Evolutionary conservation across 2,113 vertebrate species (phyloP), one percentile per base, ranked within the genome.

Genomic region (Labrus mixtus): DNA sequence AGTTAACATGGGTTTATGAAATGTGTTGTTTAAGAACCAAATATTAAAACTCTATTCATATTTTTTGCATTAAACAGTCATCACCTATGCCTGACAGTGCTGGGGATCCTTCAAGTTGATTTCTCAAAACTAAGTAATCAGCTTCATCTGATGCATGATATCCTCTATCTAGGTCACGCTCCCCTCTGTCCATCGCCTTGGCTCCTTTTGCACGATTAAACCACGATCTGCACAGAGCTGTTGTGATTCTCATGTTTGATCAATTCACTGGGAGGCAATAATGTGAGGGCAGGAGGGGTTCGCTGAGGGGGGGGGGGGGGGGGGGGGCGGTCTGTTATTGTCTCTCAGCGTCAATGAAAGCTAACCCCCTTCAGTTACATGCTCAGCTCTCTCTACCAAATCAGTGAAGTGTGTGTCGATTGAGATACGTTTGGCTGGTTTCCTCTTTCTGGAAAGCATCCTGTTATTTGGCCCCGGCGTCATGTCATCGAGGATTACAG

Each of bases 401-500:
- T 74, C 43, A 1, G 20, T 58, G 39, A n/a, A 45, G 23, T 33
- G 4, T 61, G 53, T 51, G 45, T 48, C 46, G 5, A 37, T 41
- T 62, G 65, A 58, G 25, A 36, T 46, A 46, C 12, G 15, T 48
- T 48, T 72, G 54, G 22, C 76, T 76, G 63, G 25, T 22, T 74
- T 76, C 43, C 37, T 19, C 7, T 70, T 63, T 71, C 56, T 74
- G 61, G 72, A 70, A 56, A 55, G 66, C 41, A 16, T 54, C 55
- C 80, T 87, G 48, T 84, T 60, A 69, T 60, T 54, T 69, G 50
- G 72, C 45, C 63, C 7, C 22, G 80, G 72, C 53, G 61, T 78
- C 1, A 12, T 86, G 76, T 77, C 71, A 19, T 57, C 43, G 61
- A 83, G 75, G 76, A 79, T 80, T 82, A 82, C 75, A 75, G 56